Evolutionary conservation across 2,888 invertebrate genomes (phyloP), one percentile per base, ranked within the genome.

Genomic region (Chymomyza amoena): DNA sequence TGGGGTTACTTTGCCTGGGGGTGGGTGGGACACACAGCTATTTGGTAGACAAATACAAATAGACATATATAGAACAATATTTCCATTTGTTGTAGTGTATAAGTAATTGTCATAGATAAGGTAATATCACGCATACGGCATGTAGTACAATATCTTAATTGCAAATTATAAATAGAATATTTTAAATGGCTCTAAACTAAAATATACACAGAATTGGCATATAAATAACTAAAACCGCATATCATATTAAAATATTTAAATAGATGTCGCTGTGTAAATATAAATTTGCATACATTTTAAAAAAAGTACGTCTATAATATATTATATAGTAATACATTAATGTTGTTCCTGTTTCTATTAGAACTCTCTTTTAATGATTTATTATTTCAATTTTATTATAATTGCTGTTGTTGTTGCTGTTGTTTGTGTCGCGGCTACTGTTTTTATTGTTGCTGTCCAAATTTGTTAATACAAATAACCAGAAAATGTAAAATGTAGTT

Each of bases 401-500:
- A 20, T 61, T 71, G 32, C 61, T 54, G 28, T n/a, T 61, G 64
- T 18, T 68, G 39, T 63, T 59, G 18, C 52, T 59, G 64, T 54
- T 63, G 59, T 62, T 13, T 18, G 20, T 62, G 51, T 63, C 36
- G 10, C 20, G 28, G 10, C n/a, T 66, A 32, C 32, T 32, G 32
- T 32, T 32, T 20, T 57, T 64, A 25, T 64, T 64, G 16, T 59
- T 68, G 59, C 52, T 54, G 64, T 70, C 66, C 66, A 66, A 68
- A 68, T 69, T 69, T 66, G 62, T 71, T 65, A 65, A 71, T 71
- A 71, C 52, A 66, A 66, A 72, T 66, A 72, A 68, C 72, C 72
- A 72, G 72, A 72, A 72, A 68, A 62, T 70, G 61, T 68, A 68
- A 71, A 72, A 72, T 72, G 71, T 72, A 65, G 68, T 66, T 66